Evolutionary conservation across 2,888 invertebrate genomes (phyloP), one percentile per base, ranked within the genome.

Genomic region (Sphecodes monilicornis): DNA sequence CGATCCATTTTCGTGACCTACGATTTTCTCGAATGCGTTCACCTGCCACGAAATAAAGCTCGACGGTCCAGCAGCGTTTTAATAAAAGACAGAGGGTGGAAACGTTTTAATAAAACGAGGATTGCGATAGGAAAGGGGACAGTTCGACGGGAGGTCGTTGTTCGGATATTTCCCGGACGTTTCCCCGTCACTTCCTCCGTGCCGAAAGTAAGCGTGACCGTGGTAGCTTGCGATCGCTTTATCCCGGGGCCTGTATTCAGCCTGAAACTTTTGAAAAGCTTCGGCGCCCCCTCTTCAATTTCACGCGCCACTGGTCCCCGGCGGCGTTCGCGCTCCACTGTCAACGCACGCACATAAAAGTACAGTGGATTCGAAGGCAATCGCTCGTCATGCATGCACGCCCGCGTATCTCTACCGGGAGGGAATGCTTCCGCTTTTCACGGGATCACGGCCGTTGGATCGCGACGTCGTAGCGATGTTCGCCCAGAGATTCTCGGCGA

Each of bases 381-480:
- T 83, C 69, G 75, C 75, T 46, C 76, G 69, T 73, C 78, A 75
- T 73, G 11, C 26, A n/a, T n/a, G 70, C 83, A 78, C 81, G 81
- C 70, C 70, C 77, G 46, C 83, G 46, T 75, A 70, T 82, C 64
- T 76, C 72, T 69, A 50, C 78, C 54, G 60, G 57, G 77, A 70
- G 29, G 81, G 64, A 77, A 87, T 26, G 26, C 57, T n/a, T 84
- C 84, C 84, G 77, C 73, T 82, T 80, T 80, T 50, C 81, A 76
- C 70, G 79, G 80, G 78, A 76, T 85, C 80, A 75, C 79, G 75
- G 69, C 71, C 82, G 85, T 90, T 79, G 83, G 85, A 82, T 82
- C 82, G 82, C n/a, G 64, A 66, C 73, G 81, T 76, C 71, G 43
- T 16, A 82, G 76, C 5, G 85, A 79, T 80, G 82, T 66, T 78